Evolutionary conservation across 2,888 invertebrate genomes (phyloP).

Genomic region (Timema podura): DNA sequence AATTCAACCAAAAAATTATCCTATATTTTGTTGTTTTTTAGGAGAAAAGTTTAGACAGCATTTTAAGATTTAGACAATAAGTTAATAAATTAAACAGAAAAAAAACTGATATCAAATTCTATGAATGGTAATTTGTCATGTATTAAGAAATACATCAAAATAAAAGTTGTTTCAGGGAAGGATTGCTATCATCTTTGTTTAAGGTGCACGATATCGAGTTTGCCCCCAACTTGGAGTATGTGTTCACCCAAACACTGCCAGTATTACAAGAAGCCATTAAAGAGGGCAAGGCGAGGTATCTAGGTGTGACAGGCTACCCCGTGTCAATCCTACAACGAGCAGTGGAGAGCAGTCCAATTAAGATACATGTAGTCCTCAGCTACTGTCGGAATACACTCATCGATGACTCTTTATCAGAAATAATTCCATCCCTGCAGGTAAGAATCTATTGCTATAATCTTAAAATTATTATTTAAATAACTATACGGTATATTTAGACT

Average conservation of each 20-base stretch:
- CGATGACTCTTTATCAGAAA: constrained; percentile 71
- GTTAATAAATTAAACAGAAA: too few relatives aligned
- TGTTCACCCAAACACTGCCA: constrained; percentile 84
- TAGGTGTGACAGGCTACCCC: constrained; percentile 87
- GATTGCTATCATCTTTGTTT: too few relatives aligned
- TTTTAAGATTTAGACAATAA: too few relatives aligned
- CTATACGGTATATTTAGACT: too few relatives aligned
- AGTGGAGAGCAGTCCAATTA: constrained; percentile 57
- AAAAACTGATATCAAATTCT: too few relatives aligned
- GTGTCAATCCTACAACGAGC: constrained; percentile 70
- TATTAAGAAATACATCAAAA: too few relatives aligned
- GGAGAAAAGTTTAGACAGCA: too few relatives aligned
- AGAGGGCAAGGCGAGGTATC: constrained; percentile 63
- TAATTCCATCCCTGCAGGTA: constrained; percentile 73
- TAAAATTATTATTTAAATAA: too few relatives aligned
- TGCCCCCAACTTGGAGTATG: constrained; percentile 65
- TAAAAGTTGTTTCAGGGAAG: too few relatives aligned
- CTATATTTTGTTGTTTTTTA: too few relatives aligned
- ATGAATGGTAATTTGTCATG: too few relatives aligned
- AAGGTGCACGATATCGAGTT: constrained; percentile 94
- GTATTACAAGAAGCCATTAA: constrained; percentile 68
- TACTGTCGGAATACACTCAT: constrained; percentile 78
- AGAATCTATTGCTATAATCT: neutral
- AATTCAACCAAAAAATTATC: too few relatives aligned
- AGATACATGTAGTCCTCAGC: constrained; percentile 67